phyloP scores from a whole-genome alignment of 2,113 vertebrate genomes.

The Psilopsiagon aymara region DNA sequence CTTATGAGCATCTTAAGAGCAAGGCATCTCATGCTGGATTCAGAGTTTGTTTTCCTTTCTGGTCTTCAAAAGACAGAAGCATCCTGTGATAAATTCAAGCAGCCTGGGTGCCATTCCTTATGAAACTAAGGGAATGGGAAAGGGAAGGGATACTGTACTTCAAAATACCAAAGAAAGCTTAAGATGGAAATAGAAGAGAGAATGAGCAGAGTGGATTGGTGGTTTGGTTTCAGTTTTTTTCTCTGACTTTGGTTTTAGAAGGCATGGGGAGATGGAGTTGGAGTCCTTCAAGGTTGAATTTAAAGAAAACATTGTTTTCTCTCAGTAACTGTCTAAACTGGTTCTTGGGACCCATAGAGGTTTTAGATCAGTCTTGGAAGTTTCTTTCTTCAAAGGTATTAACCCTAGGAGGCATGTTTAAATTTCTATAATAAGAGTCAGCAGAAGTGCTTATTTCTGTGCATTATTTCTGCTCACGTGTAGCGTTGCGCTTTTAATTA shows the following conservation, averaged over 20 bases:
- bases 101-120: background rate
- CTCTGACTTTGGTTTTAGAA: background rate
- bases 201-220: background rate
- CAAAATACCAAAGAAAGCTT: background rate
- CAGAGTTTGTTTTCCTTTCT: background rate
- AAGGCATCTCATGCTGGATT: background rate
- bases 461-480: background rate
- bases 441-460: background rate
- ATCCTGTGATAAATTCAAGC: background rate
- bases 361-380: background rate
- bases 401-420: background rate
- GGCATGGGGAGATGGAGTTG: background rate
- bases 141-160: background rate
- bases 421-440: background rate
- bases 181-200: background rate
- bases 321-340: background rate
- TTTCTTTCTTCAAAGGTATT: background rate
- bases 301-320: background rate
- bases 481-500: background rate
- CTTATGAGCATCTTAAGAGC: background rate
- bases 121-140: background rate
- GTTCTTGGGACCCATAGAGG: background rate
- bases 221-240: rapidly evolving
- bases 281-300: background rate
- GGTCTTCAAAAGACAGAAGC: background rate